Conservation (phyloP, 2,888 invertebrate genomes). For the Drosophila maculinotata region DNA sequence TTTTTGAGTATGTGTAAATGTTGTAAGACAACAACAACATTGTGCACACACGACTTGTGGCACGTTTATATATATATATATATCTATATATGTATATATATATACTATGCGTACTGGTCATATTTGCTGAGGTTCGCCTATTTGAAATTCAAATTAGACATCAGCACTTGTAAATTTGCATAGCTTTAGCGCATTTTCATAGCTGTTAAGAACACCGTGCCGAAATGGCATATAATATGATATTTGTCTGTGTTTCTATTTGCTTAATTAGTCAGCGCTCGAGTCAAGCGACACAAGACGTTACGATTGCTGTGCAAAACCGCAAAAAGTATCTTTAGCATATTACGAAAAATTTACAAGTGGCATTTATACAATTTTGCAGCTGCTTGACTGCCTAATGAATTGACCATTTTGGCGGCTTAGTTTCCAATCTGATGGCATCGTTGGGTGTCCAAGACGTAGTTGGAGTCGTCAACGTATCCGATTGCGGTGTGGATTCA, state of each 20-base stretch:
- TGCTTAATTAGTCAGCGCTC: constrained; percentile 66
- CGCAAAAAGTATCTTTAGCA: constrained; percentile 28
- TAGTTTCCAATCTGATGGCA: constrained; percentile 52
- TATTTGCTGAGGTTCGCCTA: constrained; percentile 50
- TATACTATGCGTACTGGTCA: background rate
- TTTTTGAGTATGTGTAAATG: constrained; percentile 24
- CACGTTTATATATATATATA: constrained; percentile 11
- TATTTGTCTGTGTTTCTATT: constrained; percentile 43
- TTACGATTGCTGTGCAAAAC: constrained; percentile 21
- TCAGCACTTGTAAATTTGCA: constrained; percentile 77
- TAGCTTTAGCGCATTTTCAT: constrained; percentile 60
- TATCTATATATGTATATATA: background rate
- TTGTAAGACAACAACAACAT: constrained; percentile 37
- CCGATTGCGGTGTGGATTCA: constrained; percentile 51
- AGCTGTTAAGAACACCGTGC: constrained; percentile 60
- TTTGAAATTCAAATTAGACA: constrained; percentile 81
- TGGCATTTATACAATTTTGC: constrained; percentile 50
- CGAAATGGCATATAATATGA: constrained; percentile 51
- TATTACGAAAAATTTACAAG: constrained; percentile 54
- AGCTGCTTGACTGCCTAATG: constrained; percentile 53
- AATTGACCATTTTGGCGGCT: constrained; percentile 62
- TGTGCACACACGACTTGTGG: constrained; percentile 10
- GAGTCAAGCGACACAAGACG: constrained; percentile 6
- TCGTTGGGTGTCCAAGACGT: constrained; percentile 23
- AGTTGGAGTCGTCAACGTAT: constrained; percentile 41